Percentiles rank a stretch among this genome's conserved stretches.
Conservation (phyloP, 2,113 vertebrate species). For the Rhinopomastus cyanomelas region DNA sequence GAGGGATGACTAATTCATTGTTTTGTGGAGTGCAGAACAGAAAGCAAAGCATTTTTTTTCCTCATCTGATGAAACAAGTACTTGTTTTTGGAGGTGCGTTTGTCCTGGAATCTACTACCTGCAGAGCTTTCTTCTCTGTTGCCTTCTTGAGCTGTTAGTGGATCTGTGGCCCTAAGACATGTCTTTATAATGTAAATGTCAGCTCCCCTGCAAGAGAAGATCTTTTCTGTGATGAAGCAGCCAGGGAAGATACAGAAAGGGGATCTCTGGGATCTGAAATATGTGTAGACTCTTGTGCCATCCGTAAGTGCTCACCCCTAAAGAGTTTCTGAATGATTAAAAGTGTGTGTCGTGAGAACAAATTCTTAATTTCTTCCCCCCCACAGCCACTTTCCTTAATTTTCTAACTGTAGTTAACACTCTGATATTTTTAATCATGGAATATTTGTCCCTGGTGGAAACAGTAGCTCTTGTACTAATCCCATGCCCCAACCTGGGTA, state of each 20-base stretch:
- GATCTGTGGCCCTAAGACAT: background rate
- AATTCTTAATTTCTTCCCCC: background rate
- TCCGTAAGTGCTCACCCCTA: rapidly evolving
- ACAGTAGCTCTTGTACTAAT: background rate
- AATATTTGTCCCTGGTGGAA: background rate
- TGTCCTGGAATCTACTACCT: background rate
- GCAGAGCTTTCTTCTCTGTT: background rate
- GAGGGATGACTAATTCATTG: background rate
- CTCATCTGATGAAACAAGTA: background rate
- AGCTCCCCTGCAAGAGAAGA: background rate
- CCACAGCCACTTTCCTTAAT: background rate
- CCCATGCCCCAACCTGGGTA: no score
- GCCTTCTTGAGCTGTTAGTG: background rate
- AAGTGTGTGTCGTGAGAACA: background rate
- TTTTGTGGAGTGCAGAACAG: background rate
- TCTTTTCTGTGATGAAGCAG: background rate
- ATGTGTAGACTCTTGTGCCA: background rate
- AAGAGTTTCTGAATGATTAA: background rate
- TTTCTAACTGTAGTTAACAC: background rate
- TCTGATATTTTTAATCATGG: background rate
- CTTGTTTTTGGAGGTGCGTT: background rate
- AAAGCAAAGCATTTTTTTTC: background rate
- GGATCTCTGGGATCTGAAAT: background rate
- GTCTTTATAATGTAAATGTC: background rate
- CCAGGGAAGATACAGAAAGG: background rate